phyloP scores from a whole-genome alignment of 2,888 invertebrate species.

The Pollenia amentaria region DNA sequence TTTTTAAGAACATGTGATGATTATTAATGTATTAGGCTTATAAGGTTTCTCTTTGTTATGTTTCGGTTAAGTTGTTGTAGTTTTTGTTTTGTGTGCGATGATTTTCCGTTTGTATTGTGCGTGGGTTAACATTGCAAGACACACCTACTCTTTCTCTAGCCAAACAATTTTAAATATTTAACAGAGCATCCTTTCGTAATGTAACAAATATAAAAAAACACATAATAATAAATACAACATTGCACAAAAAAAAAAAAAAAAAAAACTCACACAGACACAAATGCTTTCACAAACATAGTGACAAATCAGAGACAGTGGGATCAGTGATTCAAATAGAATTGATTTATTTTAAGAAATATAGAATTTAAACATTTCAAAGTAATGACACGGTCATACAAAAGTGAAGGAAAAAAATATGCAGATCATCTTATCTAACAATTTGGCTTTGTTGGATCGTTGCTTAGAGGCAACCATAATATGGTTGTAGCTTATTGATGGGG shows the following conservation, averaged over 20 bases:
- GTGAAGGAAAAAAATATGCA: background rate
- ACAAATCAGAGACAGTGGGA: background rate
- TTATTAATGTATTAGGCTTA: conserved; percentile 55
- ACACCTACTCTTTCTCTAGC: conserved; percentile 71
- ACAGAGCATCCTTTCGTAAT: conserved; percentile 36
- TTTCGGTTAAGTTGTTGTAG: background rate
- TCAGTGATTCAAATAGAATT: too few species aligned
- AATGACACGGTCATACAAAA: too few species aligned
- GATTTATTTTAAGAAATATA: too few species aligned
- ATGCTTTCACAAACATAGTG: background rate
- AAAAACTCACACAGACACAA: background rate
- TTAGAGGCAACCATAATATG: too few species aligned
- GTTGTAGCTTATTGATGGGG: too few species aligned
- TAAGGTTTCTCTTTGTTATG: background rate
- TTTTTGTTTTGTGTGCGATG: conserved; percentile 7
- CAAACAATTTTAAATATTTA: conserved; percentile 23
- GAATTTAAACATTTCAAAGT: too few species aligned
- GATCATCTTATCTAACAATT: background rate
- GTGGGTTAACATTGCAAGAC: conserved; percentile 72
- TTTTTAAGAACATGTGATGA: conserved; percentile 58
- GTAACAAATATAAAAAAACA: background rate
- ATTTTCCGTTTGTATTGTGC: conserved; percentile 45
- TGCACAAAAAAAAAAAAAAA: background rate
- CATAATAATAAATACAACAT: background rate
- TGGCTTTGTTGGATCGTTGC: too few species aligned